Conservation (phyloP, 2,797 vertebrate species). For the Hapalemur alaotrensis region DNA sequence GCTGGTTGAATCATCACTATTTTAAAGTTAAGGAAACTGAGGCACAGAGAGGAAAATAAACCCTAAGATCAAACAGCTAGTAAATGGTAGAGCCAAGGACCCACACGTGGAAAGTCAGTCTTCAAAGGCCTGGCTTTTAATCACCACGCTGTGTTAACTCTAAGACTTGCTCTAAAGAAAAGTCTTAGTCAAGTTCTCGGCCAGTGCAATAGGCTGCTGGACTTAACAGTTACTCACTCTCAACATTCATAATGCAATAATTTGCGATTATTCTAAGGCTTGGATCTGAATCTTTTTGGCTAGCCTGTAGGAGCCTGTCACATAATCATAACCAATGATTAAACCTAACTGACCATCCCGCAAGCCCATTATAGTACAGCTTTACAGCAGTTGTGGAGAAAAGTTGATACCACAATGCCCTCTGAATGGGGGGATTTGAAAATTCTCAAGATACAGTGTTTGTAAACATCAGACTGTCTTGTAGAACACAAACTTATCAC, state of each 20-base stretch:
- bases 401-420: neutral
- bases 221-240: neutral
- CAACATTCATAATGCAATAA: neutral
- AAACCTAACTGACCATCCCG: neutral
- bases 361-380: neutral
- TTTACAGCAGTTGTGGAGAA: neutral
- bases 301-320: neutral
- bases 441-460: neutral
- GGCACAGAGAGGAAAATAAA: neutral
- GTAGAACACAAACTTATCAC: neutral
- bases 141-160: neutral
- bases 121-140: neutral
- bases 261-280: neutral
- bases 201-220: neutral
- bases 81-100: neutral
- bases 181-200: neutral
- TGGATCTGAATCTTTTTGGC: neutral
- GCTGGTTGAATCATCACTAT: neutral
- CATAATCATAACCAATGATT: neutral
- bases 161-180: neutral
- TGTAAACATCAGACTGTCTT: neutral
- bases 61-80: neutral
- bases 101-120: neutral
- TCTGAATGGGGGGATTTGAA: neutral
- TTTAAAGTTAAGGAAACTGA: neutral